These are phyloP conservation scores for Ischnus inquisitorius DNA, from an alignment of 2,888 invertebrate genomes.

Conservation along the genomic window DNA sequence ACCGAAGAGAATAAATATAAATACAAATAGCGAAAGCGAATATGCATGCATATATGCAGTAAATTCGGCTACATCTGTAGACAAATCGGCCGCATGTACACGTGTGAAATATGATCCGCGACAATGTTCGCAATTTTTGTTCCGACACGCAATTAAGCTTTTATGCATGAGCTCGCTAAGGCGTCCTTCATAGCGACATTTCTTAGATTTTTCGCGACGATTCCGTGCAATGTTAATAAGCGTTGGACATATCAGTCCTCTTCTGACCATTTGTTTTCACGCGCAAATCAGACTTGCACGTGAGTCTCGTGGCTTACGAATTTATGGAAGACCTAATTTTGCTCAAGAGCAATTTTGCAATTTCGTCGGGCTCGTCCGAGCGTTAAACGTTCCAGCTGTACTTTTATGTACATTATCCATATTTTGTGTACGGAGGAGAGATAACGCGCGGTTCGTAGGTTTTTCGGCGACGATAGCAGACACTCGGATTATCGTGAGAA, in stretches of 20 bases:
- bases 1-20: conserved; percentile 28
- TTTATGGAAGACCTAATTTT: background rate
- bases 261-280: background rate
- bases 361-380: background rate
- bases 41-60: conserved; percentile 29
- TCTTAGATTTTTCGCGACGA: background rate
- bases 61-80: conserved; percentile 6
- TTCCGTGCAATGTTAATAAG: background rate
- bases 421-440: no score
- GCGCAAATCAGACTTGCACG: background rate
- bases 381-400: background rate
- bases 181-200: background rate
- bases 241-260: background rate
- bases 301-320: background rate
- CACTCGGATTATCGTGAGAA: no score
- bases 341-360: background rate
- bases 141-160: background rate
- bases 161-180: background rate
- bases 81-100: conserved; percentile 22
- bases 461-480: no score
- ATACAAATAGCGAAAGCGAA: conserved; percentile 21
- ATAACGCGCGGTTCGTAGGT: no score
- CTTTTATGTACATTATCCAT: no score
- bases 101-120: conserved; percentile 7
- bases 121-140: conserved; percentile 11